Base-by-base conservation (phyloP, 2,113 vertebrate species). In the Brachyhypopomus gauderio region DNA sequence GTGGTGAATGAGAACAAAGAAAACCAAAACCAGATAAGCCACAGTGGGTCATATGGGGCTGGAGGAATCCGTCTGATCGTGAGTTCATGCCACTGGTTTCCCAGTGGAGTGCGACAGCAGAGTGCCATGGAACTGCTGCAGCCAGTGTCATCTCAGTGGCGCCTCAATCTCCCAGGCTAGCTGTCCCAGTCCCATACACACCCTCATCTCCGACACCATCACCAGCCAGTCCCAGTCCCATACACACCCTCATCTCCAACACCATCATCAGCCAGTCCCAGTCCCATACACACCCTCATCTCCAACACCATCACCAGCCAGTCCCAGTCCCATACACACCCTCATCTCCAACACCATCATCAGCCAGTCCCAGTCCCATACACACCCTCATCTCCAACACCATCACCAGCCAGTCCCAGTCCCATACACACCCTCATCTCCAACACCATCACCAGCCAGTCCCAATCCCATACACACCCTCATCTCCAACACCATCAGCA, bases 71-170 rank as follows among this genome's bases (percentile, higher is more conserved):
- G 75, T 48, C 62, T 41, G 36, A 78, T 17, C 64, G 34, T 80
- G 85, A 86, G 88, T 89, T 91, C 88, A 89, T 87, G 85, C 78
- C 83, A 90, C 87, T 82, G 87, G 86, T 83, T 83, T 86, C 85
- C 74, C 78, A 79, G 87, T 75, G 74, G 83, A 84, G 55, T 27
- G 85, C 87, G 85, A 82, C 82, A 30, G 78, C 81, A 87, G 88
- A 88, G 85, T 89, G 85, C 86, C 81, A 81, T 88, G 86, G 85
- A 85, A 86, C 55, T 38, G 60, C 58, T 22, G 78, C 19, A 67
- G n/a, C 67, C 3, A 41, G 45, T 12, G 45, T 52, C 45, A 52
- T 52, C 12, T 52, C 45, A 14, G 45, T 52, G 45, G 12, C 45
- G 12, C 45, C 45, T 14, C 45, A 52, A 3, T 52, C 45, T 52